Base-by-base conservation (phyloP, 2,113 vertebrate species). In the Mobula birostris region DNA sequence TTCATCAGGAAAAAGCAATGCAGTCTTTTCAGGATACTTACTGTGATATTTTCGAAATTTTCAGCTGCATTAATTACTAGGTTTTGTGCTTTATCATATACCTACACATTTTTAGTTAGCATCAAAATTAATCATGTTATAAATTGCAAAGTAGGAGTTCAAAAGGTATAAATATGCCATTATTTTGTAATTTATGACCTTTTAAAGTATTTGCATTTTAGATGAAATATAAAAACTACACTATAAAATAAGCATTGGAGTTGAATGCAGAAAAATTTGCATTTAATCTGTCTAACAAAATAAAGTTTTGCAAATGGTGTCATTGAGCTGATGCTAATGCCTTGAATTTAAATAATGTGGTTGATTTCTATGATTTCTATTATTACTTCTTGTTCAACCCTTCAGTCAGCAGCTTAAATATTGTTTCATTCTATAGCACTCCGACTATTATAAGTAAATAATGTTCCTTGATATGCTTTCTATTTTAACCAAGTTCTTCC, bases 161-260 rank as follows among this genome's bases (percentile, higher is more conserved):
- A 66, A 0, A n/a, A n/a, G 29, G 27, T 5, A 3, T 88, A 66
- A 88, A 0, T n/a, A 14, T 24, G 29, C 4, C 17, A 74, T 74
- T 5, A 6, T 24, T 74, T 74, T 74, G 72, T 21, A 74, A 4
- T 74, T 74, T 74, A 74, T 74, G 72, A 74, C 19, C 72, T 74
- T 61, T 87, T 88, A 63, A 88, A 83, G 32, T 88, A 63, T 88
- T 88, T 32, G 58, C 61, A 32, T 88, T 66, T 56, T 87, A 87
- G 11, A 61, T 85, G n/a, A 63, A 61, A 61, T 87, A 48, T 40
- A 48, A 48, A 17, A 82, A 29, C 11, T 7, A 14, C 9, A 87
- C 8, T 11, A 61, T 61, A 14, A 27, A 87, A 1, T 87, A 19
- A 74, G 19, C 72, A 74, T 72, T 74, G 72, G 72, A 19, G 48